Conservation (phyloP, 92 coral and sea anemone species). For the Diadumene lineata region DNA sequence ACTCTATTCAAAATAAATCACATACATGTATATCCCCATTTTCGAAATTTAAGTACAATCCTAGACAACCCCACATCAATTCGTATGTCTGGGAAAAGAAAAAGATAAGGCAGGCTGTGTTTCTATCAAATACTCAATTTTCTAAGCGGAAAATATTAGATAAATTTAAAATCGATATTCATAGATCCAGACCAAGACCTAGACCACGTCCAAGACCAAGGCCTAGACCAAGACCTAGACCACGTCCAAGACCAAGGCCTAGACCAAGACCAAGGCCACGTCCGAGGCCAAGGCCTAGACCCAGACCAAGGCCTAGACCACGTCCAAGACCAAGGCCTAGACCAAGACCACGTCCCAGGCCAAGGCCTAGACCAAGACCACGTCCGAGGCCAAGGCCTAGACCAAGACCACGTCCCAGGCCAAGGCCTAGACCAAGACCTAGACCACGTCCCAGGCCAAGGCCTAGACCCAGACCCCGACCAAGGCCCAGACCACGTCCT, state of each 20-base stretch:
- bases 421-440: not conserved
- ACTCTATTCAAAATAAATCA: too few species aligned
- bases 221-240: not conserved
- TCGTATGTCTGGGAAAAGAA: too few species aligned
- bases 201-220: slow-evolving; percentile 8
- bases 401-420: not conserved
- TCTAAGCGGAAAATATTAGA: too few species aligned
- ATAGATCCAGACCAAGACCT: not conserved
- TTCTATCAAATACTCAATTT: too few species aligned
- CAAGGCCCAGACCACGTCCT: not conserved
- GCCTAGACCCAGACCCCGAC: not conserved
- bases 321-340: slow-evolving; percentile 10
- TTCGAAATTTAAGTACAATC: too few species aligned
- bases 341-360: slow-evolving; percentile 1
- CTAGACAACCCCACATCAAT: too few species aligned
- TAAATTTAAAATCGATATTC: too few species aligned
- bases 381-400: not conserved
- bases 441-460: not conserved
- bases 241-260: not conserved
- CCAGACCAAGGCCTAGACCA: slow-evolving; percentile 11
- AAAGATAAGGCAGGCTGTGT: too few species aligned
- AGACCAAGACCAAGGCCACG: not conserved
- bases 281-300: not conserved
- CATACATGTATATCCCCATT: too few species aligned
- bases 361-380: not conserved